Evolutionary conservation across 2,888 invertebrate genomes (phyloP).

Genomic region (Netelia fuscicornis): DNA sequence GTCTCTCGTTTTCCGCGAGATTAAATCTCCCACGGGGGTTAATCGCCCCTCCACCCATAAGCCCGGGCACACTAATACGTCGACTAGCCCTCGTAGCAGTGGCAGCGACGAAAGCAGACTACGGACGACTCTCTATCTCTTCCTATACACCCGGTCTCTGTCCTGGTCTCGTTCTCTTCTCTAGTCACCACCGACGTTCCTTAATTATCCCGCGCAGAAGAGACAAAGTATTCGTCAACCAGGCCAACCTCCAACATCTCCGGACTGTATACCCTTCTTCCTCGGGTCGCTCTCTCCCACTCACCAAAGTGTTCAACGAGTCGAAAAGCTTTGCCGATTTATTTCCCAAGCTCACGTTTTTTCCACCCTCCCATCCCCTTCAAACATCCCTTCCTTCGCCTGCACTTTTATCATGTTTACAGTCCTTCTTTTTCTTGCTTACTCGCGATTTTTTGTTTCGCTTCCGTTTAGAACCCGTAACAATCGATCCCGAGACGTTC

Average conservation of each 20-base stretch:
- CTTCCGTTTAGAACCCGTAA: conserved; percentile 69
- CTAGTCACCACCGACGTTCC: conserved; percentile 65
- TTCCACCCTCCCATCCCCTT: not conserved
- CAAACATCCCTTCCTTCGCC: not conserved
- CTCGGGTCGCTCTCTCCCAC: conserved; percentile 19
- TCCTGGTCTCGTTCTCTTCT: conserved; percentile 34
- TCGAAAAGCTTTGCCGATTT: conserved; percentile 19
- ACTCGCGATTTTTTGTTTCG: conserved; percentile 22
- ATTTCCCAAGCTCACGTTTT: conserved; percentile 18
- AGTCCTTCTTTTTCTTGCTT: conserved; percentile 13
- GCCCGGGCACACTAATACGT: conserved; percentile 77
- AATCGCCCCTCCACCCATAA: conserved; percentile 74
- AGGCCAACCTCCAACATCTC: conserved; percentile 12
- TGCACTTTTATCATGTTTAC: conserved; percentile 53
- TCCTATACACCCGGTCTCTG: not conserved
- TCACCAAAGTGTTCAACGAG: conserved; percentile 19
- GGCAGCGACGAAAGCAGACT: conserved; percentile 52
- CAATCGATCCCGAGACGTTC: conserved; percentile 74
- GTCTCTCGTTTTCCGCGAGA: conserved; percentile 79
- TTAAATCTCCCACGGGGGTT: conserved; percentile 78
- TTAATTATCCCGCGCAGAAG: conserved; percentile 64
- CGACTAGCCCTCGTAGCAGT: conserved; percentile 71
- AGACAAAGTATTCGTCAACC: conserved; percentile 45
- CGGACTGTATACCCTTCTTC: not conserved
- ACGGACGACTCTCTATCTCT: conserved; percentile 25